Conservation (phyloP, 2,888 invertebrate genomes). For the Bombylius major region DNA sequence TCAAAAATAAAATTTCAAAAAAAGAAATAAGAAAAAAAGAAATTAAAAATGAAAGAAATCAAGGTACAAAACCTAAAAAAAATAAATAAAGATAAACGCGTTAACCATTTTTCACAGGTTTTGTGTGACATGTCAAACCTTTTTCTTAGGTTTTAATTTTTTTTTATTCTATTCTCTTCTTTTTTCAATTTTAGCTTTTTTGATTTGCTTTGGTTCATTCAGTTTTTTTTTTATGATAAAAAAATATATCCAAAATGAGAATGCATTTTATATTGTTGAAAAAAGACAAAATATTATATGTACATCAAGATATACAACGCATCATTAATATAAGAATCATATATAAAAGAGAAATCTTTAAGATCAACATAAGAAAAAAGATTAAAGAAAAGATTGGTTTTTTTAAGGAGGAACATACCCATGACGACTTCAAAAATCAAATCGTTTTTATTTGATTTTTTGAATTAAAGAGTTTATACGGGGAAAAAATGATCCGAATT, state of each 20-base stretch:
- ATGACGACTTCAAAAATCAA: too few relatives aligned
- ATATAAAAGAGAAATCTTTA: neutral
- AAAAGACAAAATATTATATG: too few relatives aligned
- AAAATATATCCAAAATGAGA: too few relatives aligned
- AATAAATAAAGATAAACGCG: conserved; percentile 1
- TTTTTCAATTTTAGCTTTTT: neutral
- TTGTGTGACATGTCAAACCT: conserved; percentile 11
- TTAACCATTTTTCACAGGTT: conserved; percentile 12
- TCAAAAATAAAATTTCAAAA: conserved; percentile 3
- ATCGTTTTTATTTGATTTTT: too few relatives aligned
- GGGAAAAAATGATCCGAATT: too few relatives aligned
- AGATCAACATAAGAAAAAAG: neutral
- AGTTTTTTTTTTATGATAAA: neutral
- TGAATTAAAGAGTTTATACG: too few relatives aligned
- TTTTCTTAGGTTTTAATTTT: neutral
- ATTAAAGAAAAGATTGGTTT: too few relatives aligned
- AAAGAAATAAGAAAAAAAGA: conserved; percentile 6
- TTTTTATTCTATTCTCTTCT: neutral
- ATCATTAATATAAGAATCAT: neutral
- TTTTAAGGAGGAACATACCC: too few relatives aligned
- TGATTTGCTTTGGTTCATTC: neutral
- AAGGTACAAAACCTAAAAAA: too few relatives aligned
- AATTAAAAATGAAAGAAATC: neutral
- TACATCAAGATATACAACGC: neutral
- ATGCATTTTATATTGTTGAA: neutral